A percentile compares a stretch with the other conserved stretches of the same genome.
phyloP scores from a whole-genome alignment of 2,888 invertebrate species.

The Drosophila seclusa region DNA sequence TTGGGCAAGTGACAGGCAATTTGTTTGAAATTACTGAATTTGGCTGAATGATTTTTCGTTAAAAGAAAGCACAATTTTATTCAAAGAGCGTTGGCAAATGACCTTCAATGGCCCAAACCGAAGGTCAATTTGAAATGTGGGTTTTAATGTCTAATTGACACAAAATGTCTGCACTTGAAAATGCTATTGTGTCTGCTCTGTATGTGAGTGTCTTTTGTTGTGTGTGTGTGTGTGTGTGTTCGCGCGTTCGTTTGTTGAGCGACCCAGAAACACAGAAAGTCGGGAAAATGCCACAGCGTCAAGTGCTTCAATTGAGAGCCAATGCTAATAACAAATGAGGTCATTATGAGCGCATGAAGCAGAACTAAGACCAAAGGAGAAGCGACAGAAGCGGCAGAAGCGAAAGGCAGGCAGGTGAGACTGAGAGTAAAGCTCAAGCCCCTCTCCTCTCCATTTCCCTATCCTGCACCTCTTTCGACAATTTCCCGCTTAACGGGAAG shows the following conservation, averaged over 20 bases:
- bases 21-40: constrained; percentile 22
- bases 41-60: constrained; percentile 16
- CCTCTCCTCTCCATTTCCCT: neutral
- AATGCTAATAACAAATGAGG: constrained; percentile 79
- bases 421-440: neutral
- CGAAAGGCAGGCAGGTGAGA: neutral
- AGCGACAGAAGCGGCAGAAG: neutral
- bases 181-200: constrained; percentile 27
- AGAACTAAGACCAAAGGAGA: constrained; percentile 16
- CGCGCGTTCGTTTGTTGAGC: constrained; percentile 27
- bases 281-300: constrained; percentile 43
- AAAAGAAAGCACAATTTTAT: constrained; percentile 1
- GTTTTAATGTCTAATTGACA: constrained; percentile 64
- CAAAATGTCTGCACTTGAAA: constrained; percentile 72
- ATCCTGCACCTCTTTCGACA: neutral
- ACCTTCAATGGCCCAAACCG: constrained; percentile 36
- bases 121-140: constrained; percentile 54
- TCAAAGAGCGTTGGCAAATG: constrained; percentile 8
- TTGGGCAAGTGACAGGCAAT: constrained; percentile 19
- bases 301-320: constrained; percentile 70
- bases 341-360: constrained; percentile 58
- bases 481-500: constrained; percentile 59
- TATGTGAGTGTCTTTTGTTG: constrained; percentile 5
- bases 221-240: constrained; percentile 12
- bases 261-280: constrained; percentile 70